Evolutionary conservation across 2,888 invertebrate genomes (phyloP), one percentile per base, ranked within the genome.

Genomic region (Diplolepis rosae): DNA sequence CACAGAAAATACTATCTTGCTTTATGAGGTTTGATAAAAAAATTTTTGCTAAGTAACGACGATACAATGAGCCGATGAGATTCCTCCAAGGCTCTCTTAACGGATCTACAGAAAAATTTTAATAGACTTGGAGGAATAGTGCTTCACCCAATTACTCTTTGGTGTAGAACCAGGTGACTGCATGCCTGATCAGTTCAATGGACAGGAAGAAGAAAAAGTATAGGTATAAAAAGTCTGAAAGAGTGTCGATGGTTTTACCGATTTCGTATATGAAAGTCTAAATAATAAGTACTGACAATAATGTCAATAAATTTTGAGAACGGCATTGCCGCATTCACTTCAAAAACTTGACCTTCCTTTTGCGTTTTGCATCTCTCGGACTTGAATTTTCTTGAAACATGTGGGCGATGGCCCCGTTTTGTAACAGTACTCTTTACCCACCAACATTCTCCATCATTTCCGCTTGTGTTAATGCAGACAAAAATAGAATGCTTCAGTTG

Each of bases 111-210:
- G 69, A 69, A 50, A 73, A 75, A 73, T 70, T 70, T 69, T 65
- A 75, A 69, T 67, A 67, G 74, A 65, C 74, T 74, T 65, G 73
- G 73, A 77, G 72, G 72, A 73, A 73, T 70, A 72, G 71, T 65
- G 74, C 67, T 70, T 74, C 70, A 77, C 77, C 77, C 73, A 77
- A 75, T 75, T 77, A 65, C 72, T 75, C 77, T 69, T 77, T 77
- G 67, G 72, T 71, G 77, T 75, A 75, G 77, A 77, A 77, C 77
- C 75, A 69, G 72, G 69, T 69, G 50, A 42, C 69, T 48, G 45
- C 65, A 45, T 27, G 13, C 11, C 24, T 24, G 42, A 24, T 27
- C 27, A 65, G 27, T 15, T 27, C 32, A 22, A 13, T 50, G 2
- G 48, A 32, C n/a, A 27, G 66, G n/a, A 35, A 67, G 32, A 67